Percentiles rank a stretch among this genome's conserved stretches.
These are phyloP conservation scores for Rissa tridactyla DNA, from an alignment of 2,113 vertebrate genomes.

Conservation along the genomic window DNA sequence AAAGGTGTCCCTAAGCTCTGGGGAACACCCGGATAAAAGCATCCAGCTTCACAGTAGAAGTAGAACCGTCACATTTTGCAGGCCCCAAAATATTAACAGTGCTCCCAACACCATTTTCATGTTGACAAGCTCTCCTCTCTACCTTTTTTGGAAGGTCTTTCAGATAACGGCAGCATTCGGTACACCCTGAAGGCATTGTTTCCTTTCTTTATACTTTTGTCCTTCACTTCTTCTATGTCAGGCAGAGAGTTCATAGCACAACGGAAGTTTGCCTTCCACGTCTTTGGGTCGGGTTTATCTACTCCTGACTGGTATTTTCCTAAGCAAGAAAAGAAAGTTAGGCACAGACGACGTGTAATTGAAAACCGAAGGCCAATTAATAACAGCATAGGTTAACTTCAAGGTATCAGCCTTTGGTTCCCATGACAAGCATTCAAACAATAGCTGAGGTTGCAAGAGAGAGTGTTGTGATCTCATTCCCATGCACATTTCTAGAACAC, in stretches of 20 bases:
- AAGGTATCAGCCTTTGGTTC: background rate
- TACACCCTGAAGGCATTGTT: conserved; percentile 98
- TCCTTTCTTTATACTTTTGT: conserved; percentile 95
- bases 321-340: conserved; percentile 50
- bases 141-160: conserved; percentile 93
- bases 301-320: conserved; percentile 87
- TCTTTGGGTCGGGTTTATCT: conserved; percentile 89
- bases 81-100: background rate
- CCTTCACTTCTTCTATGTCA: conserved; percentile 91
- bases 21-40: background rate
- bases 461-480: background rate
- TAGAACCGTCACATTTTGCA: background rate
- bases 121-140: background rate
- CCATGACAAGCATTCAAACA: background rate
- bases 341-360: background rate
- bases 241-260: conserved; percentile 91
- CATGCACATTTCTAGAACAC: background rate
- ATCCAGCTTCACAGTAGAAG: background rate
- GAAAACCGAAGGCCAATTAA: background rate
- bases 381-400: background rate
- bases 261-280: conserved; percentile 91
- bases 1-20: background rate
- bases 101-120: background rate
- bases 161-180: conserved; percentile 89
- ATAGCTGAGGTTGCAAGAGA: background rate